phyloP scores from a whole-genome alignment of 1,140 invertebrate species.

The Drosophila hydei region DNA sequence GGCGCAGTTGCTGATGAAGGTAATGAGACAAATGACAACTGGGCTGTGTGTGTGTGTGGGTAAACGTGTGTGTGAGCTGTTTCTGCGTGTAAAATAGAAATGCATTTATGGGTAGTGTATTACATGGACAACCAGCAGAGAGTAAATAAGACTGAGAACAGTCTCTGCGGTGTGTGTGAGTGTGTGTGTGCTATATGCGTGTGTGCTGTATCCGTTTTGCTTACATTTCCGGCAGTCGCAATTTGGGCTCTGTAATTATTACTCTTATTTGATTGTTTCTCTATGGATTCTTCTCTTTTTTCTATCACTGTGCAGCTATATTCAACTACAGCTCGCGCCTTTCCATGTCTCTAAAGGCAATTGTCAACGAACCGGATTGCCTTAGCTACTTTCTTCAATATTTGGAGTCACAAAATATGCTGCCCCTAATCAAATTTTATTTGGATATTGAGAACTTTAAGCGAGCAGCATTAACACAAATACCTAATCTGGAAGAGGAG shows the following conservation, averaged over 20 bases:
- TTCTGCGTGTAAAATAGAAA: background rate
- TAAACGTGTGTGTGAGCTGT: background rate
- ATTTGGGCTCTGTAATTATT: slow-evolving; percentile 34
- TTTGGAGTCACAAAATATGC: slow-evolving; percentile 86
- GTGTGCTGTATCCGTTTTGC: background rate
- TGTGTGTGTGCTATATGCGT: background rate
- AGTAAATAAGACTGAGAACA: no score
- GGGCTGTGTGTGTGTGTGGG: slow-evolving; percentile 6
- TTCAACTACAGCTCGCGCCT: slow-evolving; percentile 75
- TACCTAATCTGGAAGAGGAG: slow-evolving; percentile 1
- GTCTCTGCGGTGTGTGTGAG: background rate
- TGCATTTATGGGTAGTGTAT: no score
- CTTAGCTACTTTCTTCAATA: slow-evolving; percentile 90
- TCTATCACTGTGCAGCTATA: slow-evolving; percentile 52
- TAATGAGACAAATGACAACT: slow-evolving; percentile 47
- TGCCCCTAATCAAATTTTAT: slow-evolving; percentile 88
- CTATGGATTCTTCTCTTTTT: no score
- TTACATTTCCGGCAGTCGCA: slow-evolving; percentile 30
- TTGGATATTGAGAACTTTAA: slow-evolving; percentile 89
- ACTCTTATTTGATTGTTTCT: background rate
- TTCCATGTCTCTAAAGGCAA: slow-evolving; percentile 87
- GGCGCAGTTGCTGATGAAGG: slow-evolving; percentile 61
- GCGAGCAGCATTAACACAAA: slow-evolving; percentile 55
- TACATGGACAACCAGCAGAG: no score
- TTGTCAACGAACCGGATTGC: slow-evolving; percentile 89